Evolutionary conservation across 2,888 invertebrate species (phyloP).

Genomic region (Tenthredo livida): DNA sequence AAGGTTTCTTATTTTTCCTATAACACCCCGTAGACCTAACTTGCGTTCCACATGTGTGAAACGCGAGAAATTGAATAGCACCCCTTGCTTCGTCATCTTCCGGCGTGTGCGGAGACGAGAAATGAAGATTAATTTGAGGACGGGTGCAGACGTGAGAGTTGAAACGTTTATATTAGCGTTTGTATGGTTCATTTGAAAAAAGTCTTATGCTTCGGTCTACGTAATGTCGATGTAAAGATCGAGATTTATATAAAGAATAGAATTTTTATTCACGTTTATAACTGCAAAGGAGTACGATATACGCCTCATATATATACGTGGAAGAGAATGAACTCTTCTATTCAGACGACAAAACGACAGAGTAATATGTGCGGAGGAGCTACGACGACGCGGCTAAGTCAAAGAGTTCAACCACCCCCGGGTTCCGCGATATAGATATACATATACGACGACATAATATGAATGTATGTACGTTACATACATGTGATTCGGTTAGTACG

Average conservation of each 20-base stretch:
- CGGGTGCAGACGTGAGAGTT: too few relatives aligned
- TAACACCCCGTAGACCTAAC: not conserved
- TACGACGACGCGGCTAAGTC: not conserved
- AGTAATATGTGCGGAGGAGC: not conserved
- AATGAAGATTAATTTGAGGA: constrained; percentile 17
- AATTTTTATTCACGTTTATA: not conserved
- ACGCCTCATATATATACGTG: not conserved
- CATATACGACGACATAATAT: not conserved
- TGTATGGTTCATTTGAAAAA: not conserved
- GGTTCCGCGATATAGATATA: not conserved
- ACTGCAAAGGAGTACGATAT: not conserved
- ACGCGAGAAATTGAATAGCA: not conserved
- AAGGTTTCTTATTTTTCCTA: not conserved
- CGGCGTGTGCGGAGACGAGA: constrained; percentile 5
- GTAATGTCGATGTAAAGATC: not conserved
- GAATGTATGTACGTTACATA: not conserved
- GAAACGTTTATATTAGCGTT: too few relatives aligned
- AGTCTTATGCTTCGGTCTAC: not conserved
- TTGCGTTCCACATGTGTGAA: not conserved
- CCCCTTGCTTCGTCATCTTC: not conserved
- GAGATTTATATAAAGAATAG: not conserved
- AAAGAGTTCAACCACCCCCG: constrained; percentile 23
- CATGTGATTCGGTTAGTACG: not conserved
- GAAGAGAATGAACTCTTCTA: not conserved
- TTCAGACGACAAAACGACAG: not conserved